Evolutionary conservation across 1,140 invertebrate genomes (phyloP).

Genomic region (Sycobia sp.): DNA sequence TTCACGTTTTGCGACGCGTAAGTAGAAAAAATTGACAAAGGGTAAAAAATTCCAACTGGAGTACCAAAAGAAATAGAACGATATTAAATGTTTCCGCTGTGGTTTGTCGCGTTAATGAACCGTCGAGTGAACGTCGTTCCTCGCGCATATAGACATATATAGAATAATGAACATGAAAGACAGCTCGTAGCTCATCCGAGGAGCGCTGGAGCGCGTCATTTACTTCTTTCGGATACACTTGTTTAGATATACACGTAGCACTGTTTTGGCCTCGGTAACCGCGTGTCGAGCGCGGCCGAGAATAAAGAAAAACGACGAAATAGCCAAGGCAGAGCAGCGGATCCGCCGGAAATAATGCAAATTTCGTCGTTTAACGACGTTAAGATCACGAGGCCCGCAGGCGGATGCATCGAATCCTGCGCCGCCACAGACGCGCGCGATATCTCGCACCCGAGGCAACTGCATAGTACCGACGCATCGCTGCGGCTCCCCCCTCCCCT

Average conservation of each 20-base stretch:
- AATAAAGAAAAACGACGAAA: not conserved
- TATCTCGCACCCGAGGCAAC: slow-evolving; percentile 58
- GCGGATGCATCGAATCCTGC: slow-evolving; percentile 44
- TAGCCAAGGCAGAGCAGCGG: slow-evolving; percentile 1
- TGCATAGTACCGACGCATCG: no score
- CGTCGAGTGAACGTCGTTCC: slow-evolving; percentile 8
- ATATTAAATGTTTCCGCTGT: slow-evolving; percentile 29
- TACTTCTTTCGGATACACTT: slow-evolving; percentile 24
- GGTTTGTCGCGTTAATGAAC: slow-evolving; percentile 23
- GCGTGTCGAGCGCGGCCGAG: not conserved
- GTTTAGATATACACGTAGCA: slow-evolving; percentile 26
- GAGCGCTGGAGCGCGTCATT: slow-evolving; percentile 19
- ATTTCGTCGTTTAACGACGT: slow-evolving; percentile 39
- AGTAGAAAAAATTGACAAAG: no score
- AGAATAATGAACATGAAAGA: slow-evolving; percentile 23
- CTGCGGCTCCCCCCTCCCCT: no score
- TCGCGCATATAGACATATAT: not conserved
- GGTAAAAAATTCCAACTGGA: no score
- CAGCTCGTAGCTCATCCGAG: not conserved
- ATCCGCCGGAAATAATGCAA: slow-evolving; percentile 42
- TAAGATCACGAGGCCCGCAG: slow-evolving; percentile 35
- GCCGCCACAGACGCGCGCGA: slow-evolving; percentile 28
- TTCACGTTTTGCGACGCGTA: no score
- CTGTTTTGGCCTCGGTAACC: no score
- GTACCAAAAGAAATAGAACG: slow-evolving; percentile 15